These are phyloP conservation scores for Oscheius myriophilus DNA, from an alignment of 2,888 invertebrate species.

Conservation along the genomic window DNA sequence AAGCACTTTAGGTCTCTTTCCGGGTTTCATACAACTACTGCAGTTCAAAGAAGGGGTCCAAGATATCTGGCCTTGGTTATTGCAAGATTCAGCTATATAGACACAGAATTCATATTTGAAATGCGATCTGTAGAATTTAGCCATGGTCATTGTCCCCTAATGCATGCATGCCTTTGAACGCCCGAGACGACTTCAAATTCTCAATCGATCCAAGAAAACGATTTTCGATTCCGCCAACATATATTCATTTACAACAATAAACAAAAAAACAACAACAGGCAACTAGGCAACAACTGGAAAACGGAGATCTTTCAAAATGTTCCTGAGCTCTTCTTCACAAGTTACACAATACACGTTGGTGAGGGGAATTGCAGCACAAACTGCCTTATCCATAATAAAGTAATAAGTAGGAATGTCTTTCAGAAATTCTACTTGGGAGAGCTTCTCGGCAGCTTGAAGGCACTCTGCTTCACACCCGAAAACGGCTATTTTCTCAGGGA, in stretches of 20 bases:
- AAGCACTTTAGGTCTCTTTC: too few species aligned
- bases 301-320: not conserved
- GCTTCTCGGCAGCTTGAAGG: constrained; percentile 2
- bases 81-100: too few species aligned
- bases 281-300: constrained; percentile 7
- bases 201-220: too few species aligned
- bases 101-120: too few species aligned
- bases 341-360: constrained; percentile 6
- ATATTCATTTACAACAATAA: not conserved
- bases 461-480: constrained; percentile 9
- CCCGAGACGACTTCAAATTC: too few species aligned
- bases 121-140: too few species aligned
- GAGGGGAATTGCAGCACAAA: not conserved
- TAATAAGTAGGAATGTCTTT: constrained; percentile 10
- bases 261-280: constrained; percentile 1
- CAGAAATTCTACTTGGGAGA: constrained; percentile 5
- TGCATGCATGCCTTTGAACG: too few species aligned
- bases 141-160: too few species aligned
- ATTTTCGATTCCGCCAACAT: not conserved
- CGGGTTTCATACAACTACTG: too few species aligned
- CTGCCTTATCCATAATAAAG: constrained; percentile 2
- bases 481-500: constrained; percentile 23
- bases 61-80: too few species aligned
- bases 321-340: not conserved
- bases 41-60: too few species aligned